Base-by-base conservation (phyloP, 2,797 vertebrate genomes). In the Lepilemur septentrionalis region DNA sequence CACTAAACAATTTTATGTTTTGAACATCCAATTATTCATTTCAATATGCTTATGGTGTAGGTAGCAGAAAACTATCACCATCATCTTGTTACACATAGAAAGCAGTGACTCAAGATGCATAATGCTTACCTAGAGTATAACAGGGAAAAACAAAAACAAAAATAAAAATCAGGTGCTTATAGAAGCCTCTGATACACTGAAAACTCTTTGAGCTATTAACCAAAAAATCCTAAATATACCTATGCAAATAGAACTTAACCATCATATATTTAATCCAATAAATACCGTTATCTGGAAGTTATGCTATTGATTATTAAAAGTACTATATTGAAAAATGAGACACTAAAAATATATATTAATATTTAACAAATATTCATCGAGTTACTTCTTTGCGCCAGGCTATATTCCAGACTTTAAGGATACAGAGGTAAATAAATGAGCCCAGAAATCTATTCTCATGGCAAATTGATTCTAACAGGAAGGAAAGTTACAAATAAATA, bases 1-100 rank as follows among this genome's bases (percentile, higher is more conserved):
- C 3, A 76, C 18, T 89, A 78, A 95, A 83, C 12, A 38, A 73
- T 94, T 93, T 73, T 70, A 50, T 82, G 28, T 91, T 96, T 86
- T 46, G 93, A 88, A 84, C 12, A 78, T 67, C 28, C 25, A 94
- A 30, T 93, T 88, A 91, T 69, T 92, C 23, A 22, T 82, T 79
- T 94, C 35, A 92, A 90, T 48, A 88, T 78, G 84, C 25, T 90
- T 72, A 69, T 22, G 15, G 15, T 70, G 17, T 23, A 88, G 55
- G 69, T n/a, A 97, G 17, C 57, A 96, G 50, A 94, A 52, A 82
- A 67, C 52, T 72, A n/a, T 61, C 12, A 87, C 7, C 7, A 76
- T 32, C 12, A 35, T 48, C 9, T 70, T 89, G 23, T 28, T 75
- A 65, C 5, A 90, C 41, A 35, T 23, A 78, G 23, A 93, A 94